A percentile compares a stretch with the other conserved stretches of the same genome.
phyloP scores from a whole-genome alignment of 2,113 vertebrate species.

The Vulpes vulpes region DNA sequence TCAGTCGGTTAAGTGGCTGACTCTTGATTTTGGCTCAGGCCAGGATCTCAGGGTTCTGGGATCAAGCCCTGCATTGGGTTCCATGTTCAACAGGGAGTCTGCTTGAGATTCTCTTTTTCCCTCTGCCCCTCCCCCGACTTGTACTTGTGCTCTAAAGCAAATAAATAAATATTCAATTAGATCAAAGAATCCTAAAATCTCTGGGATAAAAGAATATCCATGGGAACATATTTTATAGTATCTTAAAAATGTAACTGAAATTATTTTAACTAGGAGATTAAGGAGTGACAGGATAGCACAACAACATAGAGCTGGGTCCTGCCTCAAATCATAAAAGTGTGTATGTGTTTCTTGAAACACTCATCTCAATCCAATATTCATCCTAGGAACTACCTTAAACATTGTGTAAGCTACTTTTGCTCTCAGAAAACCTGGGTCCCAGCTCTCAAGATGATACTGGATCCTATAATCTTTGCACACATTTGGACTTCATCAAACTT shows the following conservation, averaged over 20 bases:
- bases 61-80: neutral
- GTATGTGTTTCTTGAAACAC: neutral
- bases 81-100: neutral
- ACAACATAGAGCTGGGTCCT: neutral
- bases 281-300: neutral
- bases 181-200: neutral
- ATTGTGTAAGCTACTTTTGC: neutral
- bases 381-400: neutral
- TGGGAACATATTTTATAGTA: neutral
- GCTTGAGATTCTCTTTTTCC: neutral
- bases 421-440: neutral
- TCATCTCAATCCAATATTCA: neutral
- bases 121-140: neutral
- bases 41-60: neutral
- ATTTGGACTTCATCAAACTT: no score
- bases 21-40: neutral
- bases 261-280: neutral
- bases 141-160: neutral
- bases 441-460: neutral
- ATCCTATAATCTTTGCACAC: neutral
- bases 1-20: neutral
- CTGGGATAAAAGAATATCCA: neutral
- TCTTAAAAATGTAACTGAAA: neutral
- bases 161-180: neutral
- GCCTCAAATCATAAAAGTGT: neutral